Evolutionary conservation across 2,888 invertebrate species (phyloP).

Genomic region (Eupsilia transversa): DNA sequence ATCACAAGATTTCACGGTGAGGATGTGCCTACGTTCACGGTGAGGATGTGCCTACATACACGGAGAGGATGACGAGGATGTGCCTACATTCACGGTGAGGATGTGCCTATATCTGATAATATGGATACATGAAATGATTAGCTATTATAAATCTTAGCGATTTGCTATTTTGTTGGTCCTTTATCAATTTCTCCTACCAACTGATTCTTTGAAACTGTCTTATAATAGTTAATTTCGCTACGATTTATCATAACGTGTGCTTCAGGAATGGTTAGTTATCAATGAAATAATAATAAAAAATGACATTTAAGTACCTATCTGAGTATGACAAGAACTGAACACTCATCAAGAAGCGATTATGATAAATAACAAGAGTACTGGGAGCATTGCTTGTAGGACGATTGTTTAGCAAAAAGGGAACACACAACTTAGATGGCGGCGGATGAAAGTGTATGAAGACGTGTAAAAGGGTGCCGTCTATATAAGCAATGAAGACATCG

Average conservation of each 20-base stretch:
- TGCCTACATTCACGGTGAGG: background rate
- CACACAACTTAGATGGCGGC: background rate
- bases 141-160: background rate
- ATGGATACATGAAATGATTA: background rate
- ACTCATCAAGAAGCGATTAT: conserved; percentile 23
- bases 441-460: background rate
- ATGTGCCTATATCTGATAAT: background rate
- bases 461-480: background rate
- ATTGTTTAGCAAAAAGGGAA: background rate
- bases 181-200: background rate
- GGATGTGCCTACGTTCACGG: background rate
- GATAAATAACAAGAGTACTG: no score
- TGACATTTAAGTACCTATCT: background rate
- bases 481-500: background rate
- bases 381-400: no score
- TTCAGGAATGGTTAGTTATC: background rate
- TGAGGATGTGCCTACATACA: no score
- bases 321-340: conserved; percentile 5
- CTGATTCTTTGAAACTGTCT: background rate
- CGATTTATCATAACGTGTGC: background rate
- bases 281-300: conserved; percentile 29
- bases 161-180: background rate
- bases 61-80: background rate
- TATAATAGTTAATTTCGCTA: background rate
- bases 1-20: background rate